A percentile compares a stretch with the other conserved stretches of the same genome.
phyloP scores from a whole-genome alignment of 2,797 vertebrate species.

The Acanthurus leucopareius region DNA sequence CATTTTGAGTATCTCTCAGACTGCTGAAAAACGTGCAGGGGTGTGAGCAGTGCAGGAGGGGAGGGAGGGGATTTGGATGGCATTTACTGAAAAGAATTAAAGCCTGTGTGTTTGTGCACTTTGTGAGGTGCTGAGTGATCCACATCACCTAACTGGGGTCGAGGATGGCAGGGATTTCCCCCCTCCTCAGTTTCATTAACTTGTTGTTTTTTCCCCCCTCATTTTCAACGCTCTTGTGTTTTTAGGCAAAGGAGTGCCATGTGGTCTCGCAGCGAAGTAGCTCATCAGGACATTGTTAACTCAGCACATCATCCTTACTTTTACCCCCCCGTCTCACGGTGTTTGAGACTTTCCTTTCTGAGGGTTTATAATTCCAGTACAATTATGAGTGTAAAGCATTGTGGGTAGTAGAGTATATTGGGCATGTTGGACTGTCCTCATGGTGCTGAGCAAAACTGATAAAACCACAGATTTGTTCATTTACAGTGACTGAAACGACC shows the following conservation, averaged over 20 bases:
- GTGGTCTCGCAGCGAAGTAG: slow-evolving; percentile 50
- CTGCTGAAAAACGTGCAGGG: slow-evolving; percentile 70
- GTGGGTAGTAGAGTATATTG: slow-evolving; percentile 61
- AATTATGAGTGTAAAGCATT: slow-evolving; percentile 73
- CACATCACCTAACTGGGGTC: slow-evolving; percentile 73
- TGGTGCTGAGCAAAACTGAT: slow-evolving; percentile 38
- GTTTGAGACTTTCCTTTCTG: slow-evolving; percentile 55
- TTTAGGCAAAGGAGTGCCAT: slow-evolving; percentile 43
- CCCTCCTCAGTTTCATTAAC: slow-evolving; percentile 39
- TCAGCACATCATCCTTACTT: slow-evolving; percentile 34
- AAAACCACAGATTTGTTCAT: slow-evolving; percentile 33
- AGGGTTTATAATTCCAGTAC: slow-evolving; percentile 82
- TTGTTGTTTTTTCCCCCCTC: background rate
- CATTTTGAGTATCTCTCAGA: slow-evolving; percentile 84
- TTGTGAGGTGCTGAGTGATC: slow-evolving; percentile 78
- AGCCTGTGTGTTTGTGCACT: slow-evolving; percentile 81
- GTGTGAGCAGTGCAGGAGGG: slow-evolving; percentile 17
- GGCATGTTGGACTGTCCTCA: slow-evolving; percentile 42
- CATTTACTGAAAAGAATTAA: slow-evolving; percentile 83
- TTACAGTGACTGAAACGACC: slow-evolving; percentile 40
- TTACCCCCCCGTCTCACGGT: background rate
- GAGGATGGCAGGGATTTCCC: slow-evolving; percentile 6
- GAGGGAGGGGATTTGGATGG: slow-evolving; percentile 59
- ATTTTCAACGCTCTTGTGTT: slow-evolving; percentile 1
- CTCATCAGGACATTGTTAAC: slow-evolving; percentile 34